A percentile compares a stretch with the other conserved stretches of the same genome.
Evolutionary conservation across 2,113 vertebrate species (phyloP).

Genomic region (Petrocephalus microphthalmus): DNA sequence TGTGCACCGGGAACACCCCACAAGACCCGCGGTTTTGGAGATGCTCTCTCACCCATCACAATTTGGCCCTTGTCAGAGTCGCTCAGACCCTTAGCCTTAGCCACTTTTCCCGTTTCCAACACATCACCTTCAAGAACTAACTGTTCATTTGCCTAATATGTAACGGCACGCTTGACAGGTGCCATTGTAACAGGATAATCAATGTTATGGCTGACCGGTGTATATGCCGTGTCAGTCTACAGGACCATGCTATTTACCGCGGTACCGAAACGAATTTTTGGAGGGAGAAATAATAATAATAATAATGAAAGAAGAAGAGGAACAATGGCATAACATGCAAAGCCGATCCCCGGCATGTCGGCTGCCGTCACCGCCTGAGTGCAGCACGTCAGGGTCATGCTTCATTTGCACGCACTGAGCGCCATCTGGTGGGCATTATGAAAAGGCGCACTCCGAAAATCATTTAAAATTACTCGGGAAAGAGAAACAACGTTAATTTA

Average conservation of each 20-base stretch:
- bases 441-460: neutral
- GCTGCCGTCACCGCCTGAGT: no score
- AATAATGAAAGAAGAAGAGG: no score
- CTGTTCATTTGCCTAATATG: neutral
- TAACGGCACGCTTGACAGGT: neutral
- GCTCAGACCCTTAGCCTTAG: neutral
- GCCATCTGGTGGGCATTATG: conserved; percentile 12
- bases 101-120: neutral
- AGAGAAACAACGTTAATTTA: neutral
- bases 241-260: neutral
- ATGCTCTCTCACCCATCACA: neutral
- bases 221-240: neutral
- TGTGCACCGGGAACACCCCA: neutral
- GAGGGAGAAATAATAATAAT: neutral
- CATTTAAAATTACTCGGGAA: neutral
- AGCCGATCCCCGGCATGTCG: neutral
- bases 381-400: neutral
- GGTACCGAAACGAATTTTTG: neutral
- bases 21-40: neutral
- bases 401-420: conserved; percentile 12
- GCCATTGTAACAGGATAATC: neutral
- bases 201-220: neutral
- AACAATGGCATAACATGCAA: neutral
- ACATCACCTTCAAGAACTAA: neutral
- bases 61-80: neutral